Evolutionary conservation across 2,888 invertebrate genomes (phyloP).

Genomic region (Epistrophe grossulariae): DNA sequence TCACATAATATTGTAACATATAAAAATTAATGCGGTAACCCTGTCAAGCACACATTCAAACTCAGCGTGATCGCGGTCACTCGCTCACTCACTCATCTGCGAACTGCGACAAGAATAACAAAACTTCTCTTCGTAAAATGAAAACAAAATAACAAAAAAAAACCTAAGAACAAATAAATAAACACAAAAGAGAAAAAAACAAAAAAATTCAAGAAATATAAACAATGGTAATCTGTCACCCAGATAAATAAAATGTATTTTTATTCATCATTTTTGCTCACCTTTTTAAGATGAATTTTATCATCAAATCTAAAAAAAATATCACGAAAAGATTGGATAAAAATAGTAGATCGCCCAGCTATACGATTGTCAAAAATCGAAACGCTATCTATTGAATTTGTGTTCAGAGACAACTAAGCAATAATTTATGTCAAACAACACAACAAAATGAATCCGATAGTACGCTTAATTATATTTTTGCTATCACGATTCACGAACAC

Average conservation of each 20-base stretch:
- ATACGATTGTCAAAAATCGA: constrained; percentile 38
- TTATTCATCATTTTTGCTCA: constrained; percentile 46
- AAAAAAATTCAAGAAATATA: constrained; percentile 1
- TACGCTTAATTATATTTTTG: constrained; percentile 26
- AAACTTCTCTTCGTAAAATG: constrained; percentile 19
- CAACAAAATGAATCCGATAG: constrained; percentile 9
- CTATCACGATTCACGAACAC: constrained; percentile 1
- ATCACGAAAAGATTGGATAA: not conserved
- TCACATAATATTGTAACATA: no score
- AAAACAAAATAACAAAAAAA: constrained; percentile 45
- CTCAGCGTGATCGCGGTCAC: constrained; percentile 44
- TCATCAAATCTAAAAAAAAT: not conserved
- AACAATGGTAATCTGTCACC: constrained; percentile 12
- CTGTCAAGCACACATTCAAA: constrained; percentile 42
- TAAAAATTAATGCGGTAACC: not conserved
- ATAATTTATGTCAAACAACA: constrained; percentile 11
- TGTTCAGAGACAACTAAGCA: constrained; percentile 3
- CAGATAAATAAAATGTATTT: constrained; percentile 30
- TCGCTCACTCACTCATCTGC: constrained; percentile 41
- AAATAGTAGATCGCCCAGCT: not conserved
- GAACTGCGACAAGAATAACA: constrained; percentile 31
- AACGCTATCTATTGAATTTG: constrained; percentile 4
- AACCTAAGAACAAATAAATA: constrained; percentile 41
- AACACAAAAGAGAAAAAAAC: not conserved
- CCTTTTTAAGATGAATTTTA: constrained; percentile 32